Percentiles rank a stretch among this genome's conserved stretches.
phyloP scores from a whole-genome alignment of 2,888 invertebrate genomes.

The Meiosimyza platycephala region DNA sequence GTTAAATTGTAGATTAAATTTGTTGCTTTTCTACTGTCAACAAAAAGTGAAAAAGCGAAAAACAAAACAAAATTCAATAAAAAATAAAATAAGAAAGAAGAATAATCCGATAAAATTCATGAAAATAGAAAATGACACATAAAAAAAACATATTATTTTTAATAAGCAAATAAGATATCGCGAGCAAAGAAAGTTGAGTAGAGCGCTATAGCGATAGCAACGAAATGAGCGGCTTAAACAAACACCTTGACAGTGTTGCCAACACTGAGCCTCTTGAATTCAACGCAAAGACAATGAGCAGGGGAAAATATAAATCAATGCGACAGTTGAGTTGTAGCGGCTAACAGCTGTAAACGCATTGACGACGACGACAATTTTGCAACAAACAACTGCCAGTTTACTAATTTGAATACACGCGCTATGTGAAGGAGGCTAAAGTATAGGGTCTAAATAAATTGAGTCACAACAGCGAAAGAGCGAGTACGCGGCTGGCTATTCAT shows the following conservation, averaged over 20 bases:
- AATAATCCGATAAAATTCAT: constrained; percentile 2
- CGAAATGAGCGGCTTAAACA: constrained; percentile 38
- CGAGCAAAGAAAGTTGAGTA: background rate
- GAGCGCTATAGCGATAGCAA: background rate
- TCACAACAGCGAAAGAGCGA: constrained; percentile 15
- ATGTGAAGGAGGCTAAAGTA: constrained; percentile 20
- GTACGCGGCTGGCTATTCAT: constrained; percentile 37
- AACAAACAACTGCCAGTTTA: background rate
- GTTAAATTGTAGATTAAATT: no score
- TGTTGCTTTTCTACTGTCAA: no score
- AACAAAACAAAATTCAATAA: no score
- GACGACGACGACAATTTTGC: no score
- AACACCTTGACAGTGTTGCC: background rate
- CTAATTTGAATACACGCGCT: constrained; percentile 36
- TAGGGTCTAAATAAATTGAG: constrained; percentile 15
- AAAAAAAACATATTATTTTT: background rate
- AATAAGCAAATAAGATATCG: constrained; percentile 6
- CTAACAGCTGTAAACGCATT: constrained; percentile 15
- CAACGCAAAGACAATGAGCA: constrained; percentile 14
- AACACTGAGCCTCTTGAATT: constrained; percentile 19
- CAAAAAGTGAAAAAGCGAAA: no score
- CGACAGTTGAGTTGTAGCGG: constrained; percentile 9
- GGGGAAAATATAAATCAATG: background rate
- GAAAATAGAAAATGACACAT: background rate
- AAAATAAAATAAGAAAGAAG: no score